Evolutionary conservation across 2,888 invertebrate genomes (phyloP), one percentile per base, ranked within the genome.

Genomic region (Pyrochroa serraticornis): DNA sequence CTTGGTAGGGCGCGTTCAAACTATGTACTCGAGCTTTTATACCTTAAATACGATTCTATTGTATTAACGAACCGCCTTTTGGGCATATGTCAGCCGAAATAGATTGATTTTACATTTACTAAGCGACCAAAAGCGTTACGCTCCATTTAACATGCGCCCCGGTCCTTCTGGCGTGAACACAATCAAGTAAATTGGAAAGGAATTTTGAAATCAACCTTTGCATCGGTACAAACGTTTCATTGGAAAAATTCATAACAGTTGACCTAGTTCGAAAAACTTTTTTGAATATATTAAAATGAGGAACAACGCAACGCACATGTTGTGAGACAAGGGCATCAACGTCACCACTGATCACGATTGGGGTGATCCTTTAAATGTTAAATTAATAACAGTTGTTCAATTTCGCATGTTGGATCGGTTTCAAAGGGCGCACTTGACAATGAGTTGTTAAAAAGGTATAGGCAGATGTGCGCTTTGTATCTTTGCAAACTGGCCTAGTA

Each of bases 381-480:
- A 33, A 53, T 53, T 47, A 33, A 35, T 60, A 67, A 67, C 71
- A 72, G 67, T 70, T 71, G 72, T 63, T 57, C 46, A 56, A 63
- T 58, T 68, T 68, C 66, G 50, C 64, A 60, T 57, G 22, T 22
- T 22, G 60, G 65, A 70, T 72, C 70, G 38, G 9, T 71, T 67
- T 65, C 67, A 65, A 70, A 66, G 69, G 69, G 64, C 49, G 65
- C 69, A 70, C 71, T 69, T 70, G 68, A 70, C 70, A 70, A 69
- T 68, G 57, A 65, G 60, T 51, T 38, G 41, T 32, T 8, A 13
- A 34, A 61, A 51, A 54, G 63, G 14, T 62, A 58, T 53, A 49
- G 57, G 69, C 72, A 73, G 71, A 71, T 73, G 72, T 68, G 64
- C 65, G 58, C 52, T 66, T 63, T 62, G 51, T 62, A 53, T 46